Evolutionary conservation across 1,140 invertebrate genomes (phyloP).

Genomic region (Dryas iulia): DNA sequence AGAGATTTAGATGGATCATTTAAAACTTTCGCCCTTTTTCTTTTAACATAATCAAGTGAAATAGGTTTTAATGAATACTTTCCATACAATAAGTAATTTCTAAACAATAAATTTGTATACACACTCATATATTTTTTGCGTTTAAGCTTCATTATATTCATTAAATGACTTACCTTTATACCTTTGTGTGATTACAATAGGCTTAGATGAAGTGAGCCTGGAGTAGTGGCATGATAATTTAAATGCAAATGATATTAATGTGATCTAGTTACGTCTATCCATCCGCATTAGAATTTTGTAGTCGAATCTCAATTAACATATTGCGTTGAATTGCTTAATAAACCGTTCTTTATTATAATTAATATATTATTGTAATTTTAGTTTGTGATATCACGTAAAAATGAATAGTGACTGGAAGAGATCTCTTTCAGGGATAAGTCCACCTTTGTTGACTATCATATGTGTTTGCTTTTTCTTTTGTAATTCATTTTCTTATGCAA

Average conservation of each 20-base stretch:
- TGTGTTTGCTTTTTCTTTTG: too few species aligned
- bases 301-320: neutral
- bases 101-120: neutral
- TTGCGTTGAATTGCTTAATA: neutral
- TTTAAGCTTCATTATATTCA: slow-evolving; percentile 16
- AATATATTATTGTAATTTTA: too few species aligned
- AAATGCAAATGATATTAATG: slow-evolving; percentile 48
- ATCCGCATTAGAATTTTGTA: neutral
- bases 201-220: slow-evolving; percentile 34
- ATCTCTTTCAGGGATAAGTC: too few species aligned
- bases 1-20: too few species aligned
- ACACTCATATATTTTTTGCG: neutral
- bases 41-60: neutral
- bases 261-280: slow-evolving; percentile 7
- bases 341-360: too few species aligned
- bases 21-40: too few species aligned
- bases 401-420: too few species aligned
- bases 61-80: neutral
- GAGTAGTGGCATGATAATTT: slow-evolving; percentile 49
- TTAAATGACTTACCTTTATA: slow-evolving; percentile 22
- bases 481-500: too few species aligned
- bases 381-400: too few species aligned
- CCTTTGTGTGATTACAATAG: slow-evolving; percentile 40
- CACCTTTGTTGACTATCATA: too few species aligned
- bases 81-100: neutral